Conservation (phyloP, 2,797 vertebrate genomes). For the Myotis daubentonii region DNA sequence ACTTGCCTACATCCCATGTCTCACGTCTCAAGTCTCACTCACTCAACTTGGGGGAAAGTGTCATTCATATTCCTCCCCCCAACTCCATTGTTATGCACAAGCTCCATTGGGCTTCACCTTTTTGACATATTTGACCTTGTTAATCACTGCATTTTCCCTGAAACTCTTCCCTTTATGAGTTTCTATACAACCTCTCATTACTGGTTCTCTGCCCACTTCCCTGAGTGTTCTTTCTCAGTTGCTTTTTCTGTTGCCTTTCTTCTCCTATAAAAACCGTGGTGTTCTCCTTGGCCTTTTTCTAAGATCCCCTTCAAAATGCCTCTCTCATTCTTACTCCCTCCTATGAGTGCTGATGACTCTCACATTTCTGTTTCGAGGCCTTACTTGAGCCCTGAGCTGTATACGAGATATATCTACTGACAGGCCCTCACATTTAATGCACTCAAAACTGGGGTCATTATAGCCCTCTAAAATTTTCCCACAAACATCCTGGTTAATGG, state of each 20-base stretch:
- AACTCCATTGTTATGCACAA: background rate
- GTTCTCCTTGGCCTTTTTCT: background rate
- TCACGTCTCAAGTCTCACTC: no score
- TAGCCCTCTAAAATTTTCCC: background rate
- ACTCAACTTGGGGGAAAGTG: background rate
- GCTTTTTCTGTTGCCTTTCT: background rate
- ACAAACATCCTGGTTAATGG: background rate
- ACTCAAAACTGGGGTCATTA: background rate
- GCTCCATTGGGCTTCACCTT: background rate
- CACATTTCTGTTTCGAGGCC: background rate
- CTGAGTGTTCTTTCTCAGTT: background rate
- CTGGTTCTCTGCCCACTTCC: background rate
- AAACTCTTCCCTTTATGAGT: background rate
- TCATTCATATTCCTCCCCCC: background rate
- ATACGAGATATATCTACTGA: background rate
- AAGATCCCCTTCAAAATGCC: background rate
- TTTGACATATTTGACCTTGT: background rate
- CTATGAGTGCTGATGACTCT: background rate
- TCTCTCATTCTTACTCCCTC: background rate
- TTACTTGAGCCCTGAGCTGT: background rate
- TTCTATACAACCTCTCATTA: background rate
- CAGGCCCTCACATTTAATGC: background rate
- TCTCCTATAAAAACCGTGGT: background rate
- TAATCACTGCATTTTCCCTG: background rate
- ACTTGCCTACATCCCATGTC: background rate